Evolutionary conservation across 2,888 invertebrate species (phyloP).

Genomic region (Brenthis hecate): DNA sequence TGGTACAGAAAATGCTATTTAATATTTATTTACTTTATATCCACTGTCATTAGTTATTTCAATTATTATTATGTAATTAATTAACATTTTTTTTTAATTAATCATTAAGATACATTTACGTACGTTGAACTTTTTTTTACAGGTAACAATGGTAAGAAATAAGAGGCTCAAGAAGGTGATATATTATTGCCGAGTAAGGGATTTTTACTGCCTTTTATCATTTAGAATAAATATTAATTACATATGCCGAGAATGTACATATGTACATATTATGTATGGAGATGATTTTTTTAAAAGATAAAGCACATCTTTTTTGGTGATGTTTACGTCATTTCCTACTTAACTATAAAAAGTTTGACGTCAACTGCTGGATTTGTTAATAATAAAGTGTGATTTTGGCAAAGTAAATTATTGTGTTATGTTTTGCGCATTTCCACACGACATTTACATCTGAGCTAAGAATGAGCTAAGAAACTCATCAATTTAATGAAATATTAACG

Average conservation of each 20-base stretch:
- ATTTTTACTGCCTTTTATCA: no score
- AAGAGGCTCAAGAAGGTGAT: no score
- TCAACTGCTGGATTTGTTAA: constrained; percentile 2
- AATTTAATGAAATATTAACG: not conserved
- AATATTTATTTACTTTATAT: no score
- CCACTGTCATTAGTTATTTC: no score
- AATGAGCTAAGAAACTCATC: constrained; percentile 1
- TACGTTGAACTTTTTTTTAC: no score
- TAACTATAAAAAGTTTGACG: constrained; percentile 13
- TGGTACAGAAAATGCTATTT: no score
- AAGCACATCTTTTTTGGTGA: not conserved
- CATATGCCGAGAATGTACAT: not conserved
- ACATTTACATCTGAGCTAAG: constrained; percentile 1
- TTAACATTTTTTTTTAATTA: no score
- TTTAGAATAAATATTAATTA: no score
- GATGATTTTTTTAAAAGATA: not conserved
- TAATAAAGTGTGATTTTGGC: not conserved
- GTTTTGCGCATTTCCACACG: constrained; percentile 3
- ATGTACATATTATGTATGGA: not conserved
- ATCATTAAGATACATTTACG: no score
- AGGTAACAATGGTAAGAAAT: no score
- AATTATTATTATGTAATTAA: no score
- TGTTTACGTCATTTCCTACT: not conserved
- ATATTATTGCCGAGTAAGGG: no score
- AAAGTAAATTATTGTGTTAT: not conserved